Conservation (phyloP, 2,797 vertebrate genomes). For the Enteromius viviparus region DNA sequence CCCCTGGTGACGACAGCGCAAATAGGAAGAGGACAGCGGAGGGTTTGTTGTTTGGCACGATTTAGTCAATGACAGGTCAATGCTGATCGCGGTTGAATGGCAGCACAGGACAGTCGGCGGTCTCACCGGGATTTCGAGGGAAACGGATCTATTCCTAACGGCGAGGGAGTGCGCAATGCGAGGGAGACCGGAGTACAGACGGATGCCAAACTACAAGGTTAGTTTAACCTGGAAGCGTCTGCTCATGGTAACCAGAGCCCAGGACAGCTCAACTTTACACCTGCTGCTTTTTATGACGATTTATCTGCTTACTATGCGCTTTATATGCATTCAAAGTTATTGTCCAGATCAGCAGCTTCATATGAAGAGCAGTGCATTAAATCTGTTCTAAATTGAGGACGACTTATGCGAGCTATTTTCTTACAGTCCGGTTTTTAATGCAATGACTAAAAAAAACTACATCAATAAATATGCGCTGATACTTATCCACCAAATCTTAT, state of each 20-base stretch:
- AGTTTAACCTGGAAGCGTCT: constrained; percentile 31
- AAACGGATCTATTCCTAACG: constrained; percentile 13
- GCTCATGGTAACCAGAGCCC: neutral
- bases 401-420: no score
- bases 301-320: neutral
- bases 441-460: no score
- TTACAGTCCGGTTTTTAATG: no score
- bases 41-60: neutral
- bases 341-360: neutral
- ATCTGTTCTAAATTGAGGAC: neutral
- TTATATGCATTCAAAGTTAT: neutral
- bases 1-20: constrained; percentile 35
- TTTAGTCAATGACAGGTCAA: constrained; percentile 6
- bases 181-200: constrained; percentile 71
- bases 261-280: neutral
- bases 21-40: constrained; percentile 27
- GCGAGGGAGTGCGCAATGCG: constrained; percentile 31
- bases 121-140: constrained; percentile 42
- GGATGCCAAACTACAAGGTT: constrained; percentile 74
- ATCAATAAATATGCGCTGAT: no score
- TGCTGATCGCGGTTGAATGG: constrained; percentile 68
- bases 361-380: neutral
- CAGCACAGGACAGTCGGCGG: constrained; percentile 36
- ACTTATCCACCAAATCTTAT: neutral
- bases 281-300: neutral